Evolutionary conservation across 2,113 vertebrate species (phyloP).

Genomic region (Muntiacus muntjak): DNA sequence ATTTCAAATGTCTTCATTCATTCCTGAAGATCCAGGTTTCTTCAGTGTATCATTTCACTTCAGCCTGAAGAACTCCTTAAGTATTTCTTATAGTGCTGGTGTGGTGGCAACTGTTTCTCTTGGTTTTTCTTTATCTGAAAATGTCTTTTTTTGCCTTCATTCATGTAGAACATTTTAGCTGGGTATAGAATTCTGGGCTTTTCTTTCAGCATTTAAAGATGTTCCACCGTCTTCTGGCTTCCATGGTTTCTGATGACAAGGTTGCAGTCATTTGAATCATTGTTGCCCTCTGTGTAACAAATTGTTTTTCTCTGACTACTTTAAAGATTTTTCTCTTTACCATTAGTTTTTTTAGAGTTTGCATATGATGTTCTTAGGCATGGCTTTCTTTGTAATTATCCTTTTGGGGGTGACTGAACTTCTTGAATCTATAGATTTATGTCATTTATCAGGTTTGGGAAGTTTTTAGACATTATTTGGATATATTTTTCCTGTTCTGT

Average conservation of each 20-base stretch:
- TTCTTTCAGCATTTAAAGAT: neutral
- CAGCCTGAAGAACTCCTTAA: neutral
- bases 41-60: neutral
- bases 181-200: neutral
- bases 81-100: neutral
- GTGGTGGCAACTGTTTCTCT: neutral
- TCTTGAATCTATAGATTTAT: neutral
- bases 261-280: neutral
- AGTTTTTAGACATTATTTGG: neutral
- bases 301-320: neutral
- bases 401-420: neutral
- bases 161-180: neutral
- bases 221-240: neutral
- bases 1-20: neutral
- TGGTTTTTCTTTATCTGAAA: neutral
- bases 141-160: neutral
- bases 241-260: neutral
- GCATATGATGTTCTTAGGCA: neutral
- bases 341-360: neutral
- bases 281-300: neutral
- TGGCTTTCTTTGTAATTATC: neutral
- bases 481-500: neutral
- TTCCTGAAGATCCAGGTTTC: neutral
- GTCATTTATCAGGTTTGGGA: neutral
- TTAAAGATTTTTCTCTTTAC: neutral